Evolutionary conservation across 1,140 invertebrate genomes (phyloP).

Genomic region (Agrilus planipennis): DNA sequence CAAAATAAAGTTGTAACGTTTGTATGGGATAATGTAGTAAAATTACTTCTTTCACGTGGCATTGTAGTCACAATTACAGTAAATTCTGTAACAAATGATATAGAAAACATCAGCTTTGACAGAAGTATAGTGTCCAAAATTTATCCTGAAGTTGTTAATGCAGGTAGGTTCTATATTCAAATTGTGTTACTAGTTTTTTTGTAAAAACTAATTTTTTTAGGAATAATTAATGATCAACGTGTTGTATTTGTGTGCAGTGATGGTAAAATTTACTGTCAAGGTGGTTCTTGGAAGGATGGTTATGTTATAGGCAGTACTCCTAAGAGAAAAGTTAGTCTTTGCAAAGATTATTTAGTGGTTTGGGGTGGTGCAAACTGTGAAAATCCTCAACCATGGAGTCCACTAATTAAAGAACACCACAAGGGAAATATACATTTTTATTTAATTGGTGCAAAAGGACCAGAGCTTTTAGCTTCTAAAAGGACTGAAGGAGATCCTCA

Average conservation of each 20-base stretch:
- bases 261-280: conserved; percentile 28
- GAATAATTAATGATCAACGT: conserved; percentile 33
- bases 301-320: conserved; percentile 30
- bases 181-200: too few relatives aligned
- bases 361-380: conserved; percentile 69
- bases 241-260: conserved; percentile 30
- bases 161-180: too few relatives aligned
- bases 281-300: conserved; percentile 28
- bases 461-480: conserved; percentile 28
- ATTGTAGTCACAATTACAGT: too few relatives aligned
- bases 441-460: conserved; percentile 26
- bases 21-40: too few relatives aligned
- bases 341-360: conserved; percentile 50
- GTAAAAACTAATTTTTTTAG: too few relatives aligned
- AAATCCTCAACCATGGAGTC: conserved; percentile 76
- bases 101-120: too few relatives aligned
- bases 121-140: too few relatives aligned
- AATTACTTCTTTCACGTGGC: too few relatives aligned
- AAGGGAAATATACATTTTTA: conserved; percentile 69
- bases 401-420: conserved; percentile 63
- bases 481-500: conserved; percentile 61
- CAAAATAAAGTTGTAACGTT: too few relatives aligned
- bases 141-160: too few relatives aligned
- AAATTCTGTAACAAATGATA: too few relatives aligned
- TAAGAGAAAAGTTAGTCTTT: conserved; percentile 20